Percentiles rank a stretch among this genome's conserved stretches.
Evolutionary conservation across 2,888 invertebrate species (phyloP).

Genomic region (Yponomeuta sedellus): DNA sequence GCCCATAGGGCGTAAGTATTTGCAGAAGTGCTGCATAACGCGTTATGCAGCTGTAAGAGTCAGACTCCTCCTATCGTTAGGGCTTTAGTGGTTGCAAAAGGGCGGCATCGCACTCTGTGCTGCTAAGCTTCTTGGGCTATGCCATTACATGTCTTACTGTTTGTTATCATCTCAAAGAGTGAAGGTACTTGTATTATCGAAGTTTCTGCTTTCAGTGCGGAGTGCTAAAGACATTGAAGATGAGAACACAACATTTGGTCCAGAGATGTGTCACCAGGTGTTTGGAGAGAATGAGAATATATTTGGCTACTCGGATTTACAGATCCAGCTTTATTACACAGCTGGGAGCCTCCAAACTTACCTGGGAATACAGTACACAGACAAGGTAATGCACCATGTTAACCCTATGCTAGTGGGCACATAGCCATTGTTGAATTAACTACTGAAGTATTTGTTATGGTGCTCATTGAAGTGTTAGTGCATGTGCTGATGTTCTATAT

Average conservation of each 20-base stretch:
- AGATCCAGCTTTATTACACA: slow-evolving; percentile 86
- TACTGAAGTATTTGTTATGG: no score
- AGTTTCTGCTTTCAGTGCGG: slow-evolving; percentile 66
- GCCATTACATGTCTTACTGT: not conserved
- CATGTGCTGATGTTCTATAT: no score
- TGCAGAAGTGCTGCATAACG: no score
- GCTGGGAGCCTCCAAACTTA: slow-evolving; percentile 89
- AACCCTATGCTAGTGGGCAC: no score
- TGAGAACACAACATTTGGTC: slow-evolving; percentile 80
- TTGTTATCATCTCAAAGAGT: not conserved
- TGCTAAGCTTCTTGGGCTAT: no score
- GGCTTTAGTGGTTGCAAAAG: no score
- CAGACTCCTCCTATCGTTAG: no score
- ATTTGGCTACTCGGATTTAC: slow-evolving; percentile 93
- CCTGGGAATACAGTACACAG: slow-evolving; percentile 83
- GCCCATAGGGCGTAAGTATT: no score
- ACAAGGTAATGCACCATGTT: slow-evolving; percentile 64
- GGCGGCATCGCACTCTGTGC: no score
- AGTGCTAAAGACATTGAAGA: slow-evolving; percentile 80
- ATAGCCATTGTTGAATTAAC: no score
- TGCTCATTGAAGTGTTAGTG: no score
- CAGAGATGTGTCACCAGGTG: slow-evolving; percentile 95
- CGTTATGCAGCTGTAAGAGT: no score
- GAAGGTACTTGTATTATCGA: not conserved
- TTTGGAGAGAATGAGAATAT: slow-evolving; percentile 95